Evolutionary conservation across 2,797 vertebrate species (phyloP).

Genomic region (Pitangus sulphuratus): DNA sequence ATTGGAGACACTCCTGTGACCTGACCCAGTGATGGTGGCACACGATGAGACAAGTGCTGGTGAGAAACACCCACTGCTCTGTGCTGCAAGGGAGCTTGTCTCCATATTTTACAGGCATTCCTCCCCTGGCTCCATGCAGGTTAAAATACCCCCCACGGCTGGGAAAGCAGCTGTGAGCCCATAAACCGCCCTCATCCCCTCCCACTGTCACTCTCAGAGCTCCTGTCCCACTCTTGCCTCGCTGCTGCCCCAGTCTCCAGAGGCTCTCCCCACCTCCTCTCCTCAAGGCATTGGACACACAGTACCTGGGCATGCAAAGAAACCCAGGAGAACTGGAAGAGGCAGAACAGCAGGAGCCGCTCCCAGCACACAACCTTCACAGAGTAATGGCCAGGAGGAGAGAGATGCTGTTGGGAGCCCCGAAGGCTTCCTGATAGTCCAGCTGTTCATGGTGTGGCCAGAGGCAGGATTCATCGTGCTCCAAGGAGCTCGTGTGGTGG

Average conservation of each 20-base stretch:
- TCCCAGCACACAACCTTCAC: neutral
- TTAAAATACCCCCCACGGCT: neutral
- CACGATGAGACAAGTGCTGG: rapidly evolving
- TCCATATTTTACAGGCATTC: neutral
- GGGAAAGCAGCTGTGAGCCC: neutral
- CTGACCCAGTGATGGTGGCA: neutral
- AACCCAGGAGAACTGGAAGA: neutral
- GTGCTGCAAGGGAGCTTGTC: neutral
- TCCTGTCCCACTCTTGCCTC: neutral
- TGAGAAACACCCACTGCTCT: neutral
- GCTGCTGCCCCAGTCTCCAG: neutral
- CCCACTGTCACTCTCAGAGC: neutral
- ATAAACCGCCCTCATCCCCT: neutral
- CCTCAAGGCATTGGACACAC: neutral
- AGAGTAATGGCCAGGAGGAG: rapidly evolving
- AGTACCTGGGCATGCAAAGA: neutral
- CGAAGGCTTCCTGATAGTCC: neutral
- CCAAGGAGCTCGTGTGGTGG: neutral
- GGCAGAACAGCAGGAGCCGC: neutral
- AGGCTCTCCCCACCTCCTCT: neutral
- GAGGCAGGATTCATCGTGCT: neutral
- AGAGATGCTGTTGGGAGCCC: neutral
- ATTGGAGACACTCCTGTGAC: constrained; percentile 36
- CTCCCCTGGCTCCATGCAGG: neutral
- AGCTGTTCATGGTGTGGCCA: neutral